phyloP scores from a whole-genome alignment of 2,888 invertebrate genomes.

The Dioctria linearis region DNA sequence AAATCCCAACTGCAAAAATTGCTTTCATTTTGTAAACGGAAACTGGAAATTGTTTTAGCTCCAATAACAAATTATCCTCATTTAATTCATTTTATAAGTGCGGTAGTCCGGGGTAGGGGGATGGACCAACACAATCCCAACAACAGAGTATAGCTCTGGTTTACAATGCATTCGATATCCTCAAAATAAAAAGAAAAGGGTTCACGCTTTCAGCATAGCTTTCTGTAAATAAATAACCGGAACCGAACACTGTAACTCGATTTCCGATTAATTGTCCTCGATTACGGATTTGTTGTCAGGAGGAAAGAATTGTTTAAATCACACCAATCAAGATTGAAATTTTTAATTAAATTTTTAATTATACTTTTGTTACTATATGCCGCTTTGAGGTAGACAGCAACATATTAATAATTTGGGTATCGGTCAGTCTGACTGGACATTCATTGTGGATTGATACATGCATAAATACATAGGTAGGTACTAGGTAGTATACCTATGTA shows the following conservation, averaged over 20 bases:
- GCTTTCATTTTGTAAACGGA: background rate
- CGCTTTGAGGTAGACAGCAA: background rate
- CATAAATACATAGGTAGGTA: too few species aligned
- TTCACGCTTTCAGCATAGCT: conserved; percentile 10
- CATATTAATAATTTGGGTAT: conserved; percentile 6
- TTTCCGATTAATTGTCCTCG: conserved; percentile 44
- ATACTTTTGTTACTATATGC: conserved; percentile 1
- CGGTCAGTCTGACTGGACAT: too few species aligned
- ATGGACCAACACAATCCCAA: too few species aligned
- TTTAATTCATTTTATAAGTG: conserved; percentile 26
- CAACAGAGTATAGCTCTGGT: background rate
- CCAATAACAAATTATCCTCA: conserved; percentile 27
- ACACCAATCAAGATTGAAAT: conserved; percentile 37
- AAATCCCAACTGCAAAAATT: conserved; percentile 10
- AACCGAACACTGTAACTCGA: conserved; percentile 34
- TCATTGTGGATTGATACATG: too few species aligned
- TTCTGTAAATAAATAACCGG: conserved; percentile 28
- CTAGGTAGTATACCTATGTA: too few species aligned
- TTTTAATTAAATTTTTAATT: conserved; percentile 47
- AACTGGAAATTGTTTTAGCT: conserved; percentile 5
- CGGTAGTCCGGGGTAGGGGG: background rate
- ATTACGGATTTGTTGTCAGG: conserved; percentile 29
- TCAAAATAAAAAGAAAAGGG: background rate
- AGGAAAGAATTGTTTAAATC: conserved; percentile 22
- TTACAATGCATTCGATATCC: conserved; percentile 7